These are phyloP conservation scores for Cremastinae sp. DNA, from an alignment of 2,888 invertebrate genomes.

Conservation along the genomic window DNA sequence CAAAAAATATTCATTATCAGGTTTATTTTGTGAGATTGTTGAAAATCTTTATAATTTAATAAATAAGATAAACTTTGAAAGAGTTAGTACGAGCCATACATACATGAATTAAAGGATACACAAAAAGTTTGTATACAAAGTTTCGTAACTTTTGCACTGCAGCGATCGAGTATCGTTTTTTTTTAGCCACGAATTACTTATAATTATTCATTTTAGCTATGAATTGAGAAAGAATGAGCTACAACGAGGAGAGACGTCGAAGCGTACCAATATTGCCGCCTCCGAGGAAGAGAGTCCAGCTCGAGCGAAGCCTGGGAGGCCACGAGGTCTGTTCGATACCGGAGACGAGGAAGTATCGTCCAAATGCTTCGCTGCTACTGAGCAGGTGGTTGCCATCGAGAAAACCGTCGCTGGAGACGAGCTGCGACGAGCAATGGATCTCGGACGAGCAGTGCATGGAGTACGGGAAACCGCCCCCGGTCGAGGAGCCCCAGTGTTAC, in stretches of 20 bases:
- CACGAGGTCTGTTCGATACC: slow-evolving; percentile 67
- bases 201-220: too few relatives aligned
- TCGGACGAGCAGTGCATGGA: slow-evolving; percentile 84
- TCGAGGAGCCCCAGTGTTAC: slow-evolving; percentile 84
- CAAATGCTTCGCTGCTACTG: slow-evolving; percentile 68
- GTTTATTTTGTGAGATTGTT: too few relatives aligned
- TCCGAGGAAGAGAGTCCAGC: slow-evolving; percentile 69
- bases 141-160: too few relatives aligned
- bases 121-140: too few relatives aligned
- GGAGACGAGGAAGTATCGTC: slow-evolving; percentile 52
- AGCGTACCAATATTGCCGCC: slow-evolving; percentile 62
- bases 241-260: slow-evolving; percentile 56
- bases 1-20: too few relatives aligned
- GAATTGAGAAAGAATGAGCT: slow-evolving; percentile 44
- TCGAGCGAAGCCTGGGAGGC: slow-evolving; percentile 73
- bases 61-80: too few relatives aligned
- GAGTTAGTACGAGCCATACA: too few relatives aligned
- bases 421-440: slow-evolving; percentile 60
- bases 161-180: too few relatives aligned
- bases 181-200: too few relatives aligned
- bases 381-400: slow-evolving; percentile 69
- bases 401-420: slow-evolving; percentile 58
- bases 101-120: too few relatives aligned
- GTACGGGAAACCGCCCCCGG: slow-evolving; percentile 90
- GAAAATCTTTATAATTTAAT: too few relatives aligned